Evolutionary conservation across 23 tunicate species (phyloP).

Genomic region (Pegea sp.): DNA sequence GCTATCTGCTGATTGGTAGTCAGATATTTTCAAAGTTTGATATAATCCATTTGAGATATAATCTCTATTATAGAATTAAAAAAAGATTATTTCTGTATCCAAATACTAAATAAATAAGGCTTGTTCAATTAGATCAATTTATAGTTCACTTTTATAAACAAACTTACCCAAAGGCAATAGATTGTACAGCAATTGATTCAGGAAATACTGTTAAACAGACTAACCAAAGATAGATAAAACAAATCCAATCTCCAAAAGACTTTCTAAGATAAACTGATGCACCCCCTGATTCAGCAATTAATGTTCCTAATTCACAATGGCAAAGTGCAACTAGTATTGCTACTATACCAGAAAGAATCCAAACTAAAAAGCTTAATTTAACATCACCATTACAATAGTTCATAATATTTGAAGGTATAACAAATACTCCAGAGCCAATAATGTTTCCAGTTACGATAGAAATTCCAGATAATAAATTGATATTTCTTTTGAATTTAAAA

Average conservation of each 20-base stretch:
- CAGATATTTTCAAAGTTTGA: too few species aligned
- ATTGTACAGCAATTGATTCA: constrained; percentile 48
- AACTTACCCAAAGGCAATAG: constrained; percentile 75
- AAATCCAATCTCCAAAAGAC: constrained; percentile 36
- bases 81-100: too few species aligned
- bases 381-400: constrained; percentile 47
- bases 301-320: constrained; percentile 50
- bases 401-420: constrained; percentile 70
- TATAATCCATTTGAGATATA: too few species aligned
- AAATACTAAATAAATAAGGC: too few species aligned
- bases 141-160: neutral
- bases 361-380: constrained; percentile 26
- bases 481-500: constrained; percentile 18
- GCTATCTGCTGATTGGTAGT: too few species aligned
- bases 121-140: too few species aligned
- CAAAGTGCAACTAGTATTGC: constrained; percentile 55
- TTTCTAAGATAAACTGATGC: constrained; percentile 35
- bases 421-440: constrained; percentile 87
- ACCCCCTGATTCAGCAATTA: constrained; percentile 75
- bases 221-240: constrained; percentile 68
- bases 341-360: constrained; percentile 61
- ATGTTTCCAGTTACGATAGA: constrained; percentile 66
- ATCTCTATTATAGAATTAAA: too few species aligned
- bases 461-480: constrained; percentile 41
- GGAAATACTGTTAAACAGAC: constrained; percentile 23